Evolutionary conservation across 1,140 invertebrate species (phyloP), one percentile per base, ranked within the genome.

Genomic region (Eulimnadia texana): DNA sequence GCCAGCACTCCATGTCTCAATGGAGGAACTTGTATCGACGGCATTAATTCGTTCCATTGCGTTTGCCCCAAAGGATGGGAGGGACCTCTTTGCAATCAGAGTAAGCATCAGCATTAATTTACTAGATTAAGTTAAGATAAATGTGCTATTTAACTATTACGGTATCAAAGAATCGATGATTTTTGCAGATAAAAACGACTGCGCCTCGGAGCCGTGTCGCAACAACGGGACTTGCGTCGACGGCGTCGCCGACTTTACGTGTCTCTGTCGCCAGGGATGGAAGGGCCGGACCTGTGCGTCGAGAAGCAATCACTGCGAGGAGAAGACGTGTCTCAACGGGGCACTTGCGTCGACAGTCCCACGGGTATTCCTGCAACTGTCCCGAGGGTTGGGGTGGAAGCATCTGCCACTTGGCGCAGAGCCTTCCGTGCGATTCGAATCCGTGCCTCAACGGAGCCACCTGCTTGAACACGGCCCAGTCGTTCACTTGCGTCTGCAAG

Each of bases 301-400:
- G 2, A 76, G 79, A 60, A 79, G 81, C 33, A 76, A 80, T 25
- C 82, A 83, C 66, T 83, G 82, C 64, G 81, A 83, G 64, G 55
- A 57, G 3, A 80, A 82, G 66, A 85, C 91, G 1, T 95, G 92
- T 72, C 80, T 85, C 70, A 91, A 95, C 74, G 86, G 85, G 55
- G 87, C 47, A 88, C 82, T 56, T 96, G 92, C 72, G 28, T 52
- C 23, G 74, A 85, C 23, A 74, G 84, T 52, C 79, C 82, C 58
- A 81, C 86, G 67, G 79, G 80, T 16, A 92, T 87, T 76, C 76
- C 53, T 92, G 89, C 72, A 77, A 82, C 53, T 92, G 89, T 74
- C 80, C 82, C 13, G 68, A 82, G 3, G 84, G 88, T 23, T 94
- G 89, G 88, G 82, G 83, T 64, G 90, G 90, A 27, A 77, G 80